Base-by-base conservation (phyloP, 2,113 vertebrate species). In the Lepisosteus oculatus region DNA sequence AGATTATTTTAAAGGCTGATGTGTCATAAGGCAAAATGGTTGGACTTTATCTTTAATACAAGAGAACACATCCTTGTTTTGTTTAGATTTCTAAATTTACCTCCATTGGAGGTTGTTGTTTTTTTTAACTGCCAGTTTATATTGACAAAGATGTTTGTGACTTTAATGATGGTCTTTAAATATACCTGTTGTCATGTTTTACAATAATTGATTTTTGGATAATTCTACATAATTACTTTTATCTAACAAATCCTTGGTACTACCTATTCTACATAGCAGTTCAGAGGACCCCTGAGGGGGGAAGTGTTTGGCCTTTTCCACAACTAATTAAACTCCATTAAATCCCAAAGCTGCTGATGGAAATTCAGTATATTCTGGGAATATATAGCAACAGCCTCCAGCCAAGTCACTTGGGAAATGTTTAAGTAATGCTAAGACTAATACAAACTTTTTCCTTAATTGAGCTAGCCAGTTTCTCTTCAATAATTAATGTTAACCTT, bases 181-280 rank as follows among this genome's bases (percentile, higher is more conserved):
- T 55, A 78, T 70, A 77, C 57, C 61, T 72, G 61, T 73, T 71
- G 62, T 43, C 42, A 65, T 17, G 71, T 78, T 77, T 77, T 72
- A 51, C 71, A 61, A 17, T 72, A 69, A 83, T 80, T 75, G 81
- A 83, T 83, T 80, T 75, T 69, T 65, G 74, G 76, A 77, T 82
- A 77, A 80, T 82, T 80, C 70, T 56, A 78, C 72, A 71, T 82
- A 80, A 82, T 82, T 80, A 76, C 74, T 80, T 78, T 70, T 78
- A 80, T 80, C 72, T 71, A 69, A 79, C 70, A 13, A 29, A 72
- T 55, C 74, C 74, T 66, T 73, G 70, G 61, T 65, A 66, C 63
- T 13, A 71, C 62, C 59, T 59, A 71, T 43, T 78, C 71, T 76
- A 70, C 57, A 14, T 65, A 73, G 41, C 55, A 71, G 63, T 43